Conservation (phyloP, 2,113 vertebrate species). For the Cavia aperea region DNA sequence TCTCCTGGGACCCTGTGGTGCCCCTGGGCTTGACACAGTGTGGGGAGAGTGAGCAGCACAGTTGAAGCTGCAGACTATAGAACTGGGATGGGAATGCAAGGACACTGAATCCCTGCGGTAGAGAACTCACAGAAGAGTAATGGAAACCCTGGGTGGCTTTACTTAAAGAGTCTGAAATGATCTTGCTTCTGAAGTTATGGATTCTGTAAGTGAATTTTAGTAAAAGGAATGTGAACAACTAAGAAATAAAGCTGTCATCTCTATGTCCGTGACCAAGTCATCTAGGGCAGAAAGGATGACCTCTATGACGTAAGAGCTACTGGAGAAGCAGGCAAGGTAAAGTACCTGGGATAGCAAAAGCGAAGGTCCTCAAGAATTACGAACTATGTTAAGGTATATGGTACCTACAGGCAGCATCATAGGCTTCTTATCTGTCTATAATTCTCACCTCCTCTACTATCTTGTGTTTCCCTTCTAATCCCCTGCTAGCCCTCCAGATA, state of each 20-base stretch:
- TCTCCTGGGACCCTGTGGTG: slow-evolving; percentile 1
- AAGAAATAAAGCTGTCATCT: slow-evolving; percentile 10
- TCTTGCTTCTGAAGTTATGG: slow-evolving; percentile 9
- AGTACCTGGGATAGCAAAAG: neutral
- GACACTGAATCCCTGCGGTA: neutral
- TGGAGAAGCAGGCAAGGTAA: neutral
- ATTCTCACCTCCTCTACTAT: neutral
- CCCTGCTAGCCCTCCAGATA: neutral
- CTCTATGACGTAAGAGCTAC: neutral
- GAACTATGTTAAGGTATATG: neutral
- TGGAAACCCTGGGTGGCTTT: neutral
- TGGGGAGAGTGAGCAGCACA: neutral
- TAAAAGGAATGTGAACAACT: neutral
- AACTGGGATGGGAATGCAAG: neutral
- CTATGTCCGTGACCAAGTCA: neutral
- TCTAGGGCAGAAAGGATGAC: neutral
- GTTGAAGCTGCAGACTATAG: neutral
- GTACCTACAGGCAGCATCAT: neutral
- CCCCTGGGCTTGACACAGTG: neutral
- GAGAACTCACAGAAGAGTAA: neutral
- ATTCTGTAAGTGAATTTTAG: slow-evolving; percentile 13
- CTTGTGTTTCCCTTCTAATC: neutral
- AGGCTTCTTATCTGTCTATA: neutral
- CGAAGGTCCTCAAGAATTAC: neutral
- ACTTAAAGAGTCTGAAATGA: neutral